Evolutionary conservation across 1,140 invertebrate species (phyloP).

Genomic region (Platorchestia sp.): DNA sequence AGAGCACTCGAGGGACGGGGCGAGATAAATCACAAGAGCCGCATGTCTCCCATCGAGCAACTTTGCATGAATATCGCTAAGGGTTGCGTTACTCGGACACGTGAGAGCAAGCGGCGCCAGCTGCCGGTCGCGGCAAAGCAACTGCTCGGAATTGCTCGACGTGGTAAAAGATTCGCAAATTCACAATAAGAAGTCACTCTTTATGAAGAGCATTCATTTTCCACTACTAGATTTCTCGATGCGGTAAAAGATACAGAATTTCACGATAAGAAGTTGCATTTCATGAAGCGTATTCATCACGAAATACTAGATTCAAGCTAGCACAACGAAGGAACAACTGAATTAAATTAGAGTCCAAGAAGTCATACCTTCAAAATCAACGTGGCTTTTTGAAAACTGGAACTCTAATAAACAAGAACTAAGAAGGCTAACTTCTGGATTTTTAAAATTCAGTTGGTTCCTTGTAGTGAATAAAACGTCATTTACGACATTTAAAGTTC

Average conservation of each 20-base stretch:
- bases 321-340: background rate
- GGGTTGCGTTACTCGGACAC: background rate
- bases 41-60: slow-evolving; percentile 20
- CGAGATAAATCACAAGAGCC: slow-evolving; percentile 42
- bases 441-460: too few species aligned
- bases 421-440: too few species aligned
- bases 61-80: slow-evolving; percentile 50
- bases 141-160: background rate
- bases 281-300: background rate
- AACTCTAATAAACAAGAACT: background rate
- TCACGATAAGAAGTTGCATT: background rate
- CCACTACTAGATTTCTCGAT: too few species aligned
- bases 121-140: background rate
- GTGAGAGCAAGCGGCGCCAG: background rate
- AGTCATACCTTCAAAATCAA: background rate
- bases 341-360: background rate
- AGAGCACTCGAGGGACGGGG: slow-evolving; percentile 40
- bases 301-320: too few species aligned
- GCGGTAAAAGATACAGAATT: too few species aligned
- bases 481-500: background rate
- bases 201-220: background rate
- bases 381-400: background rate
- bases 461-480: too few species aligned
- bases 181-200: background rate
- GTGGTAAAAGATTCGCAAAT: background rate